Evolutionary conservation across 2,113 vertebrate species (phyloP).

Genomic region (Peromyscus leucopus): DNA sequence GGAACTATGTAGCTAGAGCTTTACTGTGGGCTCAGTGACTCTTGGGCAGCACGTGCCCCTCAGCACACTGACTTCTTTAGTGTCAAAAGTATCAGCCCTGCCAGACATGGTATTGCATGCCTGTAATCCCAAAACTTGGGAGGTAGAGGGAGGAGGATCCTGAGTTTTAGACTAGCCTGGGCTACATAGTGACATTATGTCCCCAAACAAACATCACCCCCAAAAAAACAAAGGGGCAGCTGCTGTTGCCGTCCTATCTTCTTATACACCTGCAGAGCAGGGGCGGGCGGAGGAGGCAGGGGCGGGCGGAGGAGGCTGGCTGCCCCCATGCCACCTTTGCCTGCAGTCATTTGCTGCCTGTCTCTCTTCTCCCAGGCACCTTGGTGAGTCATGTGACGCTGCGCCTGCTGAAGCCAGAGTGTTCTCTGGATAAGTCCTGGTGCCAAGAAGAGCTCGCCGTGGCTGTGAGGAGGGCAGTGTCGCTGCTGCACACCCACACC

Average conservation of each 20-base stretch:
- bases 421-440: slow-evolving; percentile 94
- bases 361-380: slow-evolving; percentile 85
- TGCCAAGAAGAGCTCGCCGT: slow-evolving; percentile 93
- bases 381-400: slow-evolving; percentile 96
- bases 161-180: neutral
- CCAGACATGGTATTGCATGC: neutral
- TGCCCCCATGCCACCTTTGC: neutral
- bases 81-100: neutral
- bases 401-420: slow-evolving; percentile 95
- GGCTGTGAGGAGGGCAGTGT: slow-evolving; percentile 91
- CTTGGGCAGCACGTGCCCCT: neutral
- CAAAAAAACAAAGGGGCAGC: neutral
- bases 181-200: neutral
- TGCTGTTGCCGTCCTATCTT: neutral
- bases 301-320: neutral
- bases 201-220: neutral
- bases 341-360: neutral
- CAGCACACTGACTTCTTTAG: neutral
- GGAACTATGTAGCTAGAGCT: neutral
- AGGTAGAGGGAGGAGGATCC: neutral
- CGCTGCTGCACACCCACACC: slow-evolving; percentile 91
- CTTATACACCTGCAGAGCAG: neutral
- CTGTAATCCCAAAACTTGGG: neutral
- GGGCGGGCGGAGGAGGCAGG: neutral
- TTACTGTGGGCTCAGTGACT: neutral